Evolutionary conservation across 2,888 invertebrate genomes (phyloP), one percentile per base, ranked within the genome.

Genomic region (Folsomia manolachei): DNA sequence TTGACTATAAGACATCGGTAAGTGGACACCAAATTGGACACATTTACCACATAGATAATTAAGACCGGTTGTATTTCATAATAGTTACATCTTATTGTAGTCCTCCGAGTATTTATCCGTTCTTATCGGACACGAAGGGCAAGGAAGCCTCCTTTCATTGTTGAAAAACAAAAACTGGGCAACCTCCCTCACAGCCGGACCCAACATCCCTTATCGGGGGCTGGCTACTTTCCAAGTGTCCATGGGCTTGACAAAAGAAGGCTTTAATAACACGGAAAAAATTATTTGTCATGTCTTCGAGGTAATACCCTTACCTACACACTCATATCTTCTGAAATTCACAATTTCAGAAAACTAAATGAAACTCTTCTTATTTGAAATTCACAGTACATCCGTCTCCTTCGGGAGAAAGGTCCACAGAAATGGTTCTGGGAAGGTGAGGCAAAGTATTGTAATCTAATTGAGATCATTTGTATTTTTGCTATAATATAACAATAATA

Each of bases 381-480:
- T 51, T 51, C 51, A 51, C 87, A 95, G 89, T 97, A 97, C 84
- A 87, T 97, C 69, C 88, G 90, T 72, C 88, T 97, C 91, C 82
- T 97, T 75, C 88, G 89, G 64, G 83, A 85, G 9, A 86, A 88
- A 71, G 91, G 92, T 0, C 91, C 95, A 0, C 88, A 93, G 82
- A 87, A 91, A 80, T 95, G 96, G 95, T 90, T 97, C 76, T 95
- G 93, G 85, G 90, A 96, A 74, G 97, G n/a, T n/a, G n/a, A n/a
- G n/a, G n/a, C n/a, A n/a, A n/a, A n/a, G n/a, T n/a, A n/a, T n/a
- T n/a, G n/a, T n/a, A n/a, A n/a, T n/a, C n/a, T n/a, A n/a, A n/a
- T n/a, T n/a, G n/a, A n/a, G n/a, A n/a, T n/a, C n/a, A n/a, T n/a
- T n/a, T n/a, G n/a, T n/a, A n/a, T n/a, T n/a, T n/a, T n/a, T n/a